Percentiles rank a stretch among this genome's conserved stretches.
These are phyloP conservation scores for Gnathonemus echidnorhynchus DNA, from an alignment of 2,113 vertebrate species.

Conservation along the genomic window DNA sequence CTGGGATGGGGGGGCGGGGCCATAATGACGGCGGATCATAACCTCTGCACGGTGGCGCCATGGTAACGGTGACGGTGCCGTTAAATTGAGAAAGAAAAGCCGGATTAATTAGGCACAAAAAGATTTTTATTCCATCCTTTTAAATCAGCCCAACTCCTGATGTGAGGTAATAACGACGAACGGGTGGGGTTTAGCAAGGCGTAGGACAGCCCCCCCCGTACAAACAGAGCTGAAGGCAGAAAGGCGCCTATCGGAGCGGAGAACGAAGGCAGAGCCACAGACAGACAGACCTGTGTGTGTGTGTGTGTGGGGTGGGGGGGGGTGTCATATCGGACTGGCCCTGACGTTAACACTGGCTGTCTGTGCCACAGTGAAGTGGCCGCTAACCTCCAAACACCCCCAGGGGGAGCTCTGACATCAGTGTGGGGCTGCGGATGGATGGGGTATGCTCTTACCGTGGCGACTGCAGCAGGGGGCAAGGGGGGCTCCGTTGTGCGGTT, in stretches of 20 bases:
- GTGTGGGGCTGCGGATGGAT: conserved; percentile 4
- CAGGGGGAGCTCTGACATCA: background rate
- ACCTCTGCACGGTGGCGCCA: conserved; percentile 37
- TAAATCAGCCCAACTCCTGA: conserved; percentile 40
- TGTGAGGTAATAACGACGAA: conserved; percentile 39
- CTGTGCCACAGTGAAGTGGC: background rate
- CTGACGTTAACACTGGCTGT: background rate
- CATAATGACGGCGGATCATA: conserved; percentile 32
- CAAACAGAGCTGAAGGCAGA: conserved; percentile 5
- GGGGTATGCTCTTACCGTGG: conserved; percentile 39
- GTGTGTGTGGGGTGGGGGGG: background rate
- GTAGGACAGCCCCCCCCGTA: conserved; percentile 26
- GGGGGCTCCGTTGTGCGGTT: conserved; percentile 41
- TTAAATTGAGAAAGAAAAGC: conserved; percentile 56
- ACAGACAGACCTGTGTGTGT: background rate
- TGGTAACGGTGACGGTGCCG: conserved; percentile 52
- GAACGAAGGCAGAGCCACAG: background rate
- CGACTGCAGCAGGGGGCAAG: conserved; percentile 44
- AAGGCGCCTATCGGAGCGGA: background rate
- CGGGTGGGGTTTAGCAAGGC: conserved; percentile 42
- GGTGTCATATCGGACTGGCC: background rate
- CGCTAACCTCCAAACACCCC: background rate
- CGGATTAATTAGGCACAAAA: conserved; percentile 58
- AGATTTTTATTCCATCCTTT: conserved; percentile 29
- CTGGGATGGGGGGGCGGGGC: conserved; percentile 47